Evolutionary conservation across 2,113 vertebrate genomes (phyloP).

Genomic region (Arothron firmamentum): DNA sequence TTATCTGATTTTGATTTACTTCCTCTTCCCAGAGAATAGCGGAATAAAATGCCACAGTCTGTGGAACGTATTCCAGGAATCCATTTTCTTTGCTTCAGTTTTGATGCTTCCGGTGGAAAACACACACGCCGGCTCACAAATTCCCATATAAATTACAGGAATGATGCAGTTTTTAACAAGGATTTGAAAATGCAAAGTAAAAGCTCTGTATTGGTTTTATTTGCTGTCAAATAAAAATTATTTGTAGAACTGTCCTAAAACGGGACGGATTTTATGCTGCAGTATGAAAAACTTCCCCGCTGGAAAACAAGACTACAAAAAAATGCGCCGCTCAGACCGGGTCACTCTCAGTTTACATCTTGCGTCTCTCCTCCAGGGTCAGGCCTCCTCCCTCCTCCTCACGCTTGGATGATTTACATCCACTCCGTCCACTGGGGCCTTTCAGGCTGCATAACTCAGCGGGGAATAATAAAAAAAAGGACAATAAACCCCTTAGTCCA

Average conservation of each 20-base stretch:
- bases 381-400: slow-evolving; percentile 16
- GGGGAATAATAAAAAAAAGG: slow-evolving; percentile 25
- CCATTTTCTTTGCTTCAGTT: slow-evolving; percentile 25
- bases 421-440: slow-evolving; percentile 30
- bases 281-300: slow-evolving; percentile 10
- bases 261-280: not conserved
- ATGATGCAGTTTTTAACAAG: slow-evolving; percentile 7
- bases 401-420: slow-evolving; percentile 48
- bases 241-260: too few species aligned
- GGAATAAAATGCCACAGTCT: slow-evolving; percentile 42
- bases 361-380: slow-evolving; percentile 23
- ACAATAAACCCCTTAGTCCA: slow-evolving; percentile 6
- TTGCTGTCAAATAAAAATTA: not conserved
- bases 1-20: slow-evolving; percentile 56
- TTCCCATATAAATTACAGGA: slow-evolving; percentile 10
- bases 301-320: slow-evolving; percentile 20
- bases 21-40: slow-evolving; percentile 41
- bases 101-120: slow-evolving; percentile 17
- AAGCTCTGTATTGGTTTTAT: not conserved
- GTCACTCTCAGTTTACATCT: slow-evolving; percentile 40
- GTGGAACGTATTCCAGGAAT: slow-evolving; percentile 13
- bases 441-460: slow-evolving; percentile 39
- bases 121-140: not conserved
- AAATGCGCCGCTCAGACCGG: slow-evolving; percentile 19
- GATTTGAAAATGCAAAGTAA: not conserved